Base-by-base conservation (phyloP, 2,888 invertebrate genomes). In the Nomada fabriciana region DNA sequence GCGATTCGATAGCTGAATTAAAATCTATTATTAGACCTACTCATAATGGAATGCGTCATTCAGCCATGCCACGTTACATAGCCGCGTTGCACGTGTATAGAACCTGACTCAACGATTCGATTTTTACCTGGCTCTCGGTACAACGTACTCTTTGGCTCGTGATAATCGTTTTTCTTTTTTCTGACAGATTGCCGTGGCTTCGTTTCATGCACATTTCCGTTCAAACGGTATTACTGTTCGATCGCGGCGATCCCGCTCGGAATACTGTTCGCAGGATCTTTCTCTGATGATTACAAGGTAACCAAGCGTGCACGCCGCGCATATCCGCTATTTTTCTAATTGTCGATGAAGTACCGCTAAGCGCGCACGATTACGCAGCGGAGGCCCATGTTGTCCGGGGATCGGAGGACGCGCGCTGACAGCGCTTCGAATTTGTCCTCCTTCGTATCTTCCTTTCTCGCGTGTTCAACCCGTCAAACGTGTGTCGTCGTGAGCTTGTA, bases 341-440 rank as follows among this genome's bases (percentile, higher is more conserved):
- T 29, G 74, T 10, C 83, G 71, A 72, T 60, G 67, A 68, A 59
- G 71, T 78, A 82, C 83, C 83, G 83, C 78, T 83, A 83, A 69
- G 77, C 82, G 77, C 68, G 70, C 69, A 83, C 71, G 83, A 83
- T 83, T 75, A 70, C 63, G 75, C 76, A 61, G 87, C 75, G 61
- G 42, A 23, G 73, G 76, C 60, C 60, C 72, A 36, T 60, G 78
- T 74, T 74, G 80, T 65, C 68, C 42, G 23, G 76, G 78, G 67
- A 82, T 84, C 84, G 57, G 63, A 36, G 78, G 71, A 81, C 64
- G 53, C 61, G 76, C 69, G 71, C 80, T 75, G 86, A 82, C 86
- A 79, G 61, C 82, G 60, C 73, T 71, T 80, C 80, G 82, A 76
- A 80, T 79, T 80, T 79, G 79, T 83, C 84, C 76, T 80, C 80